Base-by-base conservation (phyloP, 2,888 invertebrate genomes). In the Chalcis sispes region DNA sequence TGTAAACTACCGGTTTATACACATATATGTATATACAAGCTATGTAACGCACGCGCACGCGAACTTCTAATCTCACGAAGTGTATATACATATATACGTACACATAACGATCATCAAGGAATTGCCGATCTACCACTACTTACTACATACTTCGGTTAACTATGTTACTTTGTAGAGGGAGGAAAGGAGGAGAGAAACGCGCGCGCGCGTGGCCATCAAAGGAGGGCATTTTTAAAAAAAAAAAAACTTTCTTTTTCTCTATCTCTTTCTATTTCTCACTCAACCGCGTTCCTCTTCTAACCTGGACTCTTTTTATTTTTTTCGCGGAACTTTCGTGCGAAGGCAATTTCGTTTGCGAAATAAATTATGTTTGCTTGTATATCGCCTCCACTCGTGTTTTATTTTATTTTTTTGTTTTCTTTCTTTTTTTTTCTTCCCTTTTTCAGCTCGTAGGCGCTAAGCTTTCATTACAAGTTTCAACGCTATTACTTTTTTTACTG, bases 1-100 rank as follows among this genome's bases (percentile, higher is more conserved):
- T 32, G 62, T 42, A 65, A 75, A 75, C 50, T 75, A 70, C 70
- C 65, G 70, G 70, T 75, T 70, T 40, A 36, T n/a, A 20, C 25
- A n/a, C n/a, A n/a, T n/a, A n/a, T n/a, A n/a, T n/a, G n/a, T n/a
- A n/a, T n/a, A n/a, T n/a, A n/a, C n/a, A n/a, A n/a, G n/a, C n/a
- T n/a, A n/a, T n/a, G n/a, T n/a, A n/a, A n/a, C n/a, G n/a, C 36
- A 20, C 59, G 32, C 46, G 36, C 70, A 58, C 69, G 75, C 69
- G 54, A 75, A 27, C 56, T 46, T 36, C 52, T 46, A 71, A 71
- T 71, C 65, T 71, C 65, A 15, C 27, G 36, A n/a, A 25, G 50
- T 52, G 23, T 1, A 10, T 25, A 52, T 52, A 48, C 23, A 67
- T 50, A 15, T 67, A 69, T 1, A 10, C 13, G 25, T 52, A 48